Evolutionary conservation across 2,888 invertebrate species (phyloP).

Genomic region (Leucoma salicis): DNA sequence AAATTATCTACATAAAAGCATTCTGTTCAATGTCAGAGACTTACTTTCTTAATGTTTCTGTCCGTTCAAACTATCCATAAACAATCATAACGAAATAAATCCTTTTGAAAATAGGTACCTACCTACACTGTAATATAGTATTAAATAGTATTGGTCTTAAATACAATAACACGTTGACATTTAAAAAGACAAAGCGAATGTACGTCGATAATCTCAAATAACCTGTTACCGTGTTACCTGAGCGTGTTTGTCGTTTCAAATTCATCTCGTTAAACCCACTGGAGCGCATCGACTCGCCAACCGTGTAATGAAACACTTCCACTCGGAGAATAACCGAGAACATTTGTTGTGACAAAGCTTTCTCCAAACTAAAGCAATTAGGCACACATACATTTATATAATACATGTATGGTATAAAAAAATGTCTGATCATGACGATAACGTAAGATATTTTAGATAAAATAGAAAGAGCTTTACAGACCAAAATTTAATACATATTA

Average conservation of each 20-base stretch:
- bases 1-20: too few species aligned
- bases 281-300: conserved; percentile 63
- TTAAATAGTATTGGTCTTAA: too few species aligned
- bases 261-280: conserved; percentile 66
- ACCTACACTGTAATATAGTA: too few species aligned
- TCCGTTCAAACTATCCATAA: too few species aligned
- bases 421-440: too few species aligned
- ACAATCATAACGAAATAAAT: too few species aligned
- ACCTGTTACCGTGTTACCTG: conserved; percentile 44
- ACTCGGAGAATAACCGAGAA: conserved; percentile 70
- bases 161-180: too few species aligned
- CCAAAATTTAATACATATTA: conserved; percentile 42
- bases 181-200: conserved; percentile 19
- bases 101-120: too few species aligned
- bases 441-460: conserved; percentile 23
- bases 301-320: conserved; percentile 79
- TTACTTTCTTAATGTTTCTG: too few species aligned
- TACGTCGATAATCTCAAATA: conserved; percentile 44
- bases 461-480: conserved; percentile 35
- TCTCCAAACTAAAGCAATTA: conserved; percentile 62
- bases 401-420: conserved; percentile 24
- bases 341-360: conserved; percentile 65
- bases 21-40: too few species aligned
- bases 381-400: conserved; percentile 29
- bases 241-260: conserved; percentile 51